These are phyloP conservation scores for Mergus octosetaceus DNA, from an alignment of 2,797 vertebrate species.

Conservation along the genomic window DNA sequence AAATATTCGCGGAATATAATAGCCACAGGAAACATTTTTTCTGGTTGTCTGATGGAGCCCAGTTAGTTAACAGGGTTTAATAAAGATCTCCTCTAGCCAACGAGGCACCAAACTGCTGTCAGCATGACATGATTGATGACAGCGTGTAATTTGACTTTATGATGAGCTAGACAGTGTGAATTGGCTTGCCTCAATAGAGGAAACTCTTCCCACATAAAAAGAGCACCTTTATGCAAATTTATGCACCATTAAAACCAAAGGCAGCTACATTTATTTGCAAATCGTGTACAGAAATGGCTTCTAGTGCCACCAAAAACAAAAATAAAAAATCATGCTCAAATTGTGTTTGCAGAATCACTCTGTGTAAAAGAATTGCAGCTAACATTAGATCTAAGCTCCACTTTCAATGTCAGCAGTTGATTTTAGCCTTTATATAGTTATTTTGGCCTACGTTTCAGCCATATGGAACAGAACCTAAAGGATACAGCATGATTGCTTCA, in stretches of 20 bases:
- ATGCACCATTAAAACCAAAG: background rate
- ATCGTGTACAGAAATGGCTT: background rate
- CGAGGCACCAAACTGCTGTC: background rate
- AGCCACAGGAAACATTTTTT: background rate
- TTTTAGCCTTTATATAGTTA: background rate
- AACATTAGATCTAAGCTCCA: background rate
- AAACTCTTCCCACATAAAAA: background rate
- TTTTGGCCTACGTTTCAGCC: background rate
- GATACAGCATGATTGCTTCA: background rate
- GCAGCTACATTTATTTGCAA: background rate
- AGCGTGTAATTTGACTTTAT: background rate
- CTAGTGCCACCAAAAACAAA: background rate
- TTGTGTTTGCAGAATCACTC: background rate
- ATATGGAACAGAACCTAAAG: background rate
- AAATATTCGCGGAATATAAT: background rate
- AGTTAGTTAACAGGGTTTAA: background rate
- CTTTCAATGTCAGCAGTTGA: background rate
- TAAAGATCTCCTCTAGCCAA: background rate
- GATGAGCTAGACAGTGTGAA: background rate
- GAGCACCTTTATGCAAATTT: background rate
- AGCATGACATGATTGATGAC: background rate
- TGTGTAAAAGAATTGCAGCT: background rate
- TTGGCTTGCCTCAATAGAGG: background rate
- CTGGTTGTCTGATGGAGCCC: background rate
- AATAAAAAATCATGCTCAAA: background rate